Conservation (phyloP, 2,797 vertebrate species). For the Bufotes viridis region DNA sequence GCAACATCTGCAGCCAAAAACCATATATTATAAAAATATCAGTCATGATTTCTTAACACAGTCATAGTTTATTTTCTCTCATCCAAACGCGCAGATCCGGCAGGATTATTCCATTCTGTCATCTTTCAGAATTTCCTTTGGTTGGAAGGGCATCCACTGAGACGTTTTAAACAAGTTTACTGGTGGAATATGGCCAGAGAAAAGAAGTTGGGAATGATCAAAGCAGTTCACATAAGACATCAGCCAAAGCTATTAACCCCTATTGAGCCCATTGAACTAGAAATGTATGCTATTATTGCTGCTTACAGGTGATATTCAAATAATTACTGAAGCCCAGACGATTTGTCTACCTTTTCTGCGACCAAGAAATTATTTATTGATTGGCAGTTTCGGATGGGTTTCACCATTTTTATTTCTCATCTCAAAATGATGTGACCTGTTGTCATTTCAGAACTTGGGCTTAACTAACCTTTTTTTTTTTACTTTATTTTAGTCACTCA, state of each 20-base stretch:
- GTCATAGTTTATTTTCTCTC: constrained; percentile 39
- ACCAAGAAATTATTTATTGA: neutral
- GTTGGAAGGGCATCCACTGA: constrained; percentile 34
- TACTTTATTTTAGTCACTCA: too few relatives aligned
- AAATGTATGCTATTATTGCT: neutral
- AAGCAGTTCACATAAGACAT: constrained; percentile 33
- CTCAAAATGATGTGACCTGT: neutral
- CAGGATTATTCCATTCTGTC: constrained; percentile 57
- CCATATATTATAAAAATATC: constrained; percentile 55
- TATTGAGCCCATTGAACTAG: neutral
- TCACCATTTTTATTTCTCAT: neutral
- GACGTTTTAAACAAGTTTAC: constrained; percentile 37
- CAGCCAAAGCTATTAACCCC: constrained; percentile 17
- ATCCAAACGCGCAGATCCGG: constrained; percentile 37
- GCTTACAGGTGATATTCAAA: neutral
- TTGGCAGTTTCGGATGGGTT: neutral
- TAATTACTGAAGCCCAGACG: neutral
- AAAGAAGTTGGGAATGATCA: constrained; percentile 56
- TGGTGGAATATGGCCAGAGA: constrained; percentile 50
- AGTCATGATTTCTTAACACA: constrained; percentile 51
- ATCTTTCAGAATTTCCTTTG: constrained; percentile 53
- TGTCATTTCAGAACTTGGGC: too few relatives aligned
- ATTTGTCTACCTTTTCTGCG: neutral
- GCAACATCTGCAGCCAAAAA: constrained; percentile 48
- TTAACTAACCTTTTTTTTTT: too few relatives aligned